Evolutionary conservation across 2,888 invertebrate genomes (phyloP).

Genomic region (Nematopogon swammerdamellus): DNA sequence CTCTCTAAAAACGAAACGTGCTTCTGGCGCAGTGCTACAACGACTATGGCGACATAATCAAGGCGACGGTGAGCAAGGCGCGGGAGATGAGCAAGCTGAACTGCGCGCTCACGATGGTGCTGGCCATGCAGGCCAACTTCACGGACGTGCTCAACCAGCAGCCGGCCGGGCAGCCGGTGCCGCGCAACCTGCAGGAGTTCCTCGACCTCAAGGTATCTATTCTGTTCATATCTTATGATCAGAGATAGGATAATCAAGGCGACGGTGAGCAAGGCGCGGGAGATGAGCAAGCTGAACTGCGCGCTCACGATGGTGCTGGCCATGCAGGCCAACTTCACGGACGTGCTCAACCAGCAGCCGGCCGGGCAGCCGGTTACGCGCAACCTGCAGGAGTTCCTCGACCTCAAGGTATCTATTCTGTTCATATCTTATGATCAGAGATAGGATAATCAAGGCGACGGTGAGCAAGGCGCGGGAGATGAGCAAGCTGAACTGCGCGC

Average conservation of each 20-base stretch:
- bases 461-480: conserved; percentile 96
- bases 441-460: too few relatives aligned
- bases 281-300: conserved; percentile 95
- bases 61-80: conserved; percentile 94
- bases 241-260: background rate
- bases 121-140: conserved; percentile 88
- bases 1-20: too few relatives aligned
- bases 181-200: conserved; percentile 77
- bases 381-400: conserved; percentile 79
- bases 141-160: conserved; percentile 58
- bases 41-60: conserved; percentile 98
- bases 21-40: conserved; percentile 93
- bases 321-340: conserved; percentile 83
- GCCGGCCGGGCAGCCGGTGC: conserved; percentile 50
- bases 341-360: conserved; percentile 52
- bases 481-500: conserved; percentile 93
- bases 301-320: conserved; percentile 92
- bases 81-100: conserved; percentile 96
- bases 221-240: background rate
- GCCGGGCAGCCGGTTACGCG: conserved; percentile 59
- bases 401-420: conserved; percentile 79
- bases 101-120: conserved; percentile 91
- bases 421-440: background rate
- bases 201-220: conserved; percentile 86
- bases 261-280: conserved; percentile 93